Base-by-base conservation (phyloP, 1,140 invertebrate genomes). In the Drosophila setifemur region DNA sequence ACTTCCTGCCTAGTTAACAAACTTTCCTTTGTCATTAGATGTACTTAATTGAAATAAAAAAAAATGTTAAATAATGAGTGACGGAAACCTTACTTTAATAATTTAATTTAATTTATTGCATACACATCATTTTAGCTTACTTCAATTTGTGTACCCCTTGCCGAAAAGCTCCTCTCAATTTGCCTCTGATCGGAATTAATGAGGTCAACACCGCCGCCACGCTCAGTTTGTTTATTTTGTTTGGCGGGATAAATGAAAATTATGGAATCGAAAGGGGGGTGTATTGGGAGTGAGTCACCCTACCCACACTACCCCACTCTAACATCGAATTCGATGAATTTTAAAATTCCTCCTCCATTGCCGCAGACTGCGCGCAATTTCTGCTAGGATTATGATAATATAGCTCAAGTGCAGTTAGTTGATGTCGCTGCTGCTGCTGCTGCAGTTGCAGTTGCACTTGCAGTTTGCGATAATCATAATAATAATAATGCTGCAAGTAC, bases 321-420 rank as follows among this genome's bases (percentile, higher is more conserved):
- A 66, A 55, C 50, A 70, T 75, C 71, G 73, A 79, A 79, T 79
- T 81, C 75, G 71, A 79, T 79, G 76, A 79, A 79, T 79, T 79
- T 81, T 70, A 81, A 75, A 79, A 75, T 81, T 70, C 67, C 45
- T 57, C 48, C 25, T 67, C 12, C 44, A 19, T 4, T 28, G 26
- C 35, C 60, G 73, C 31, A 60, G 49, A 40, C 29, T 78, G 74
- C 16, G 61, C 49, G 28, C 49, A 76, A 63, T 75, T 63, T 61
- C 73, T 76, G 67, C 66, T 49, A 58, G 76, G 76, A 79, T 79
- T 79, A 79, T 79, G 76, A 81, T 79, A 79, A 79, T 79, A 60
- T 75, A 74, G 76, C 76, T 81, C 76, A 81, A 79, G 76, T 79
- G 76, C 76, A 81, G 76, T 79, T 79, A 81, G 75, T 73, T 43